Evolutionary conservation across 2,113 vertebrate species (phyloP), one percentile per base, ranked within the genome.

Genomic region (pig (Sus scrofa)): DNA sequence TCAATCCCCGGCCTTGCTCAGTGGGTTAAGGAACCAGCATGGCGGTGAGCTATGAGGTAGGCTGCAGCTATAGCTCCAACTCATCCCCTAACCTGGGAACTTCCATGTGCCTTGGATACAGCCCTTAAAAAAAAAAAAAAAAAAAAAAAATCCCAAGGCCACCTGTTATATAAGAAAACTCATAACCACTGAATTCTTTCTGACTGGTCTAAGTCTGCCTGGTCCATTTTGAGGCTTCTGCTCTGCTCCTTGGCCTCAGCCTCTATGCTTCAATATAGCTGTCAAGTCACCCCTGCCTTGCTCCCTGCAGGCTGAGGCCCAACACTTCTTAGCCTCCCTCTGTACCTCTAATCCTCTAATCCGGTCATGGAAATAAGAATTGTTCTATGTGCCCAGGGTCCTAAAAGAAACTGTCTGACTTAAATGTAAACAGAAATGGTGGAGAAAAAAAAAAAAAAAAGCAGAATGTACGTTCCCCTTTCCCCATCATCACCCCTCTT

Each of bases 331-430:
- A 39, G 70, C 79, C 34, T 79, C 71, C 82, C 67, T 52, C 39
- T 44, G 4, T 34, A 65, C 52, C 89, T 50, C 67, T 91, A 92
- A 95, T 92, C 96, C 62, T 94, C 96, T 94, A 86, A 96, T 95
- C 65, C 24, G n/a, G 54, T 63, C 60, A n/a, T 63, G 74, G 91
- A 86, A 87, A 39, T 92, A 89, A 71, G 95, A 78, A 95, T 77
- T 94, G 75, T 81, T 91, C 75, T 60, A 78, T 5, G 39, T 37
- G n/a, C 18, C 14, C 71, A 79, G 74, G 81, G 37, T 44, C 37
- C 93, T 26, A 44, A 81, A 89, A 94, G 94, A 54, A 75, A 84
- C 30, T 81, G 74, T 30, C 34, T 73, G 91, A 79, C 50, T 89
- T 85, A 70, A 91, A 63, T 15, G 54, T 77, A 75, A 95, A 86